phyloP scores from a whole-genome alignment of 2,888 invertebrate species.

The Nezara viridula region DNA sequence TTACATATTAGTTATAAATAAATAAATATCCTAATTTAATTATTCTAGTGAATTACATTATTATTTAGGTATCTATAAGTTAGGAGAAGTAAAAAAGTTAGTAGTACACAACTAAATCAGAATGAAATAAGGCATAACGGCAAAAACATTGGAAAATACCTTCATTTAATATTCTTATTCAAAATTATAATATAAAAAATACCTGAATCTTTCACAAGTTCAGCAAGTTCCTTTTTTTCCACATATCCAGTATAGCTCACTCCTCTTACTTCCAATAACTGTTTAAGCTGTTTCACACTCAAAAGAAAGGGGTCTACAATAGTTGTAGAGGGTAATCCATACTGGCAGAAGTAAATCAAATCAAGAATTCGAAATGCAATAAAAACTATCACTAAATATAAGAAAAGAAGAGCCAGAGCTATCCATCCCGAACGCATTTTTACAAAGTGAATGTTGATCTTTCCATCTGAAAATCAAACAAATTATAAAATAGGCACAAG shows the following conservation, averaged over 20 bases:
- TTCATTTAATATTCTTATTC: background rate
- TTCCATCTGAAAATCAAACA: conserved; percentile 55
- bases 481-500: background rate
- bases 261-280: conserved; percentile 66
- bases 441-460: conserved; percentile 24
- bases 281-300: conserved; percentile 67
- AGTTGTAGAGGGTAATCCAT: conserved; percentile 66
- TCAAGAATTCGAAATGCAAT: conserved; percentile 66
- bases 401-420: conserved; percentile 65
- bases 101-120: background rate
- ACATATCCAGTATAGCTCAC: conserved; percentile 67
- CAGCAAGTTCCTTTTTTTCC: conserved; percentile 67
- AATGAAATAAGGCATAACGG: background rate
- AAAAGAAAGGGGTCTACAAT: conserved; percentile 66
- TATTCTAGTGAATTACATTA: background rate
- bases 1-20: background rate
- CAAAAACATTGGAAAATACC: background rate
- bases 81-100: background rate
- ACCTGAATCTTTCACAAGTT: conserved; percentile 67
- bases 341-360: conserved; percentile 66
- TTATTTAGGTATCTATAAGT: background rate
- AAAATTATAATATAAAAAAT: background rate
- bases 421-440: conserved; percentile 66
- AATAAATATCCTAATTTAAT: background rate
- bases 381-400: conserved; percentile 67